A percentile compares a stretch with the other conserved stretches of the same genome.
Evolutionary conservation across 2,888 invertebrate species (phyloP).

Genomic region (Euplagia quadripunctaria): DNA sequence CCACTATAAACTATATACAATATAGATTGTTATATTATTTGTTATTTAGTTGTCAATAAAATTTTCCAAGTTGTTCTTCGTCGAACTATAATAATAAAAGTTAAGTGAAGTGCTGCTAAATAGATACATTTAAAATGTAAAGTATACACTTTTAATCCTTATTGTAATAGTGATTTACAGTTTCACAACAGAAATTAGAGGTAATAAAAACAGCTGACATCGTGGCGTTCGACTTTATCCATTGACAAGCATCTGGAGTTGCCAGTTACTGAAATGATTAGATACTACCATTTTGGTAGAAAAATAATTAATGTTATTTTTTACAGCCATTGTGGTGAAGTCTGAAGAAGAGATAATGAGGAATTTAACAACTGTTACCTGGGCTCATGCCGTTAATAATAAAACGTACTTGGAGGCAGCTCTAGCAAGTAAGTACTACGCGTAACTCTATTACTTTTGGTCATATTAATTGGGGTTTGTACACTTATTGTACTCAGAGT

Average conservation of each 20-base stretch:
- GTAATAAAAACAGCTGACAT: constrained; percentile 3
- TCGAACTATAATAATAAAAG: neutral
- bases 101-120: neutral
- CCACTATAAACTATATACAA: constrained; percentile 9
- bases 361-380: constrained; percentile 91
- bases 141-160: neutral
- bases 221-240: neutral
- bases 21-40: too few species aligned
- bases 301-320: constrained; percentile 15
- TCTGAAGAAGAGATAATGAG: constrained; percentile 80
- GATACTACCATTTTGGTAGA: constrained; percentile 13
- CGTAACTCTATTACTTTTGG: neutral
- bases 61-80: neutral
- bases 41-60: neutral
- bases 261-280: constrained; percentile 6
- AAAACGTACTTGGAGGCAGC: constrained; percentile 88
- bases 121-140: constrained; percentile 1
- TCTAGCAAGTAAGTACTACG: constrained; percentile 83
- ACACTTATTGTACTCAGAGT: neutral
- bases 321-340: constrained; percentile 69
- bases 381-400: constrained; percentile 96
- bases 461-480: neutral
- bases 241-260: constrained; percentile 13
- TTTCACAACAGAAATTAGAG: neutral
- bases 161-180: neutral